Evolutionary conservation across 2,888 invertebrate genomes (phyloP).

Genomic region (Oxytorus armatus): DNA sequence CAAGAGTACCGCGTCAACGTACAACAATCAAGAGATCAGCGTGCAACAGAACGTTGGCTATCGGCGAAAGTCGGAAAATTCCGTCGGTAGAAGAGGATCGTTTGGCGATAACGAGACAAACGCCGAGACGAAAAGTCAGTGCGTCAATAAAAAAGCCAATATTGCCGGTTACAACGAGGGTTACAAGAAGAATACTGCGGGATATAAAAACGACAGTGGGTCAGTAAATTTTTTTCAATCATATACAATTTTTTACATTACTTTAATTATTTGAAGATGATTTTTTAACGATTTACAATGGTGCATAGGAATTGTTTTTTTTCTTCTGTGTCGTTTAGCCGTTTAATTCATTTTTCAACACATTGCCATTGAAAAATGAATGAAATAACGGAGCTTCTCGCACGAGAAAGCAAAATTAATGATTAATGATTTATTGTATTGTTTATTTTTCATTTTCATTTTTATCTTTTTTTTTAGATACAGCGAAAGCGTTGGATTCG

Average conservation of each 20-base stretch:
- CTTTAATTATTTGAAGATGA: constrained; percentile 14
- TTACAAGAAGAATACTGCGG: constrained; percentile 83
- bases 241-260: constrained; percentile 2
- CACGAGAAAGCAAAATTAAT: no score
- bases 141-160: constrained; percentile 75
- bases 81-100: constrained; percentile 68
- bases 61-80: constrained; percentile 70
- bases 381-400: no score
- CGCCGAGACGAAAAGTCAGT: constrained; percentile 72
- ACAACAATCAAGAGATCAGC: constrained; percentile 73
- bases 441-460: neutral
- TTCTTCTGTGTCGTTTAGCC: no score
- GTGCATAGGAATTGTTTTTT: no score
- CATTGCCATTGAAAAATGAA: no score
- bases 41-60: constrained; percentile 65
- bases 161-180: constrained; percentile 81
- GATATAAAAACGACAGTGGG: constrained; percentile 84
- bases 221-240: constrained; percentile 65
- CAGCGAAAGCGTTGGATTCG: constrained; percentile 83
- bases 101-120: constrained; percentile 66
- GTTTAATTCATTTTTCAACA: no score
- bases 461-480: constrained; percentile 74
- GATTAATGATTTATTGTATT: no score
- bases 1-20: constrained; percentile 78
- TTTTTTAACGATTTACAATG: no score